Evolutionary conservation across 2,113 vertebrate species (phyloP), one percentile per base, ranked within the genome.

Genomic region (Phaethon lepturus): DNA sequence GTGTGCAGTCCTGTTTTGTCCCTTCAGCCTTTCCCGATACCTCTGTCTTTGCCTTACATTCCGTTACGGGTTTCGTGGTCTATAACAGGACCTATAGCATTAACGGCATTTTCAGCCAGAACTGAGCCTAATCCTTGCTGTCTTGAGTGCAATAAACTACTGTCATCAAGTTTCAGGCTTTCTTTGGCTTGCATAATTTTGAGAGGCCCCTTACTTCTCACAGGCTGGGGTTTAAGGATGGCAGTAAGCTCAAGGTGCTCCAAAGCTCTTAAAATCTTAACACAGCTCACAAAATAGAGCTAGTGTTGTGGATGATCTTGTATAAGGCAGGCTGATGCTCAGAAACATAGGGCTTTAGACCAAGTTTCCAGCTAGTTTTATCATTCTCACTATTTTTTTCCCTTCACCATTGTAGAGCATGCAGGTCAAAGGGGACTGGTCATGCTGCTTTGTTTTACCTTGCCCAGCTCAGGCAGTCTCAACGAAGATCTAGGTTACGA

Each of bases 71-170:
- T 81, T 91, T 60, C 17, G 73, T 25, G 31, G 67, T 23, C 78
- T 86, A 1, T 53, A 77, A 45, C 45, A 85, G 59, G 22, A 75
- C 40, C 28, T 62, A 6, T 8, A 59, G 24, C 18, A 53, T 81
- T 88, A 92, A 82, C 60, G 52, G 38, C 45, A 74, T 79, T 82
- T 93, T 81, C 77, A 90, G 88, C n/a, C 62, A 88, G 56, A 93
- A n/a, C 40, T 0, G 0, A 69, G 64, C 72, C 77, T 93, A 47
- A 55, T 93, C 24, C 64, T 91, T 72, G 66, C 69, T 96, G 52
- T 82, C 68, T 13, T 0, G 14, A 82, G 56, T 87, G 71, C 80
- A 87, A 24, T 75, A 71, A 87, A 28, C 33, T 35, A 13, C 56
- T 66, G 10, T 45, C 49, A 44, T 82, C 50, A 42, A 62, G 42